Evolutionary conservation across 2,888 invertebrate genomes (phyloP), one percentile per base, ranked within the genome.

Genomic region (Hipparchia sbordonii): DNA sequence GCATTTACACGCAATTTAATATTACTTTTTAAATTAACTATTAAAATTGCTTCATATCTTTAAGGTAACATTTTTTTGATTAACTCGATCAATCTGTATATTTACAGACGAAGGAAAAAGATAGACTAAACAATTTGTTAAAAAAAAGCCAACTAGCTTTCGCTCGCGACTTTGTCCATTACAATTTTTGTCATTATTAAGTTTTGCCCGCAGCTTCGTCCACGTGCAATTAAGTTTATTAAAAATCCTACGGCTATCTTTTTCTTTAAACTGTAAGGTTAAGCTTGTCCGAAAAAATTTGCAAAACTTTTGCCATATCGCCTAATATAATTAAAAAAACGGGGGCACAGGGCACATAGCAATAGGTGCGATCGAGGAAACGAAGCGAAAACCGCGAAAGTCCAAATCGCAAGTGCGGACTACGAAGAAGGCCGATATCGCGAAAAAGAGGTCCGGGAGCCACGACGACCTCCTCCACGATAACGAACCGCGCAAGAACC

Each of bases 401-500:
- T 83, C 84, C 72, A 84, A 84, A 71, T 85, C 84, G 2, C 84
- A 84, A 73, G 82, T 81, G 6, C 80, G 85, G 52, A 76, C 79
- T 52, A 80, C 79, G 57, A 79, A 79, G 54, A 79, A 79, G 69
- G 39, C 75, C 48, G 83, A 82, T 52, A 79, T 80, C 7, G 82
- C 85, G n/a, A 85, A 89, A 77, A 87, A 88, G 67, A 87, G 91
- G 68, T 83, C 85, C 84, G 89, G 89, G 80, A 86, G 86, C 77
- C 89, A 90, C 86, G 91, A 91, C 86, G 90, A 89, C 75, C 82
- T 91, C 2, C 87, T 90, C 0, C 78, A 82, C 81, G 87, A 87
- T 79, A 75, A 51, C 48, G 82, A 84, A 33, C 89, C 90, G 54
- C 76, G 85, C 0, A 82, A 82, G 5, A 86, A 85, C 76, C 74